Base-by-base conservation (phyloP, 2,113 vertebrate species). In the Ahaetulla prasina region DNA sequence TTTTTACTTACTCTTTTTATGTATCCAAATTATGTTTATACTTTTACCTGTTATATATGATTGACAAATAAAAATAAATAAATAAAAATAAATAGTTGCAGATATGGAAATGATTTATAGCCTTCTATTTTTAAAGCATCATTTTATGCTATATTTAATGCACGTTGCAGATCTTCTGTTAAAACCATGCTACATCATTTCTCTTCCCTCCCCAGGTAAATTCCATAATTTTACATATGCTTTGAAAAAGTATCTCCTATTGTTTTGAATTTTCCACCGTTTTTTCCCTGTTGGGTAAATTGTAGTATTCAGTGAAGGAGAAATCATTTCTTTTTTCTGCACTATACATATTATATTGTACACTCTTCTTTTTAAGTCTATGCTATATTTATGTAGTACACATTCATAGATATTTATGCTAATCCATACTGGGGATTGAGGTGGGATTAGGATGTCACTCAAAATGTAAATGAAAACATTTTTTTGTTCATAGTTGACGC, bases 401-500 rank as follows among this genome's bases (percentile, higher is more conserved):
- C 43, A 63, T 49, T 63, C 14, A 49, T n/a, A 35, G 89, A 3
- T 49, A 20, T 20, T 50, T 54, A 35, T 35, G 23, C n/a, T 57
- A 47, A 87, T n/a, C 86, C 50, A 35, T n/a, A 35, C 9, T 55
- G 18, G 14, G n/a, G 3, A 35, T 7, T 30, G 49, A 52, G n/a
- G 14, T 12, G 12, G 39, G 39, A 25, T 10, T 39, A n/a, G 4
- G 68, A 80, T 80, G 35, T 80, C 35, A 20, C 74, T 6, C 8
- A 11, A 43, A 45, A 93, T 90, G 25, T 91, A 92, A 95, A 91
- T 8, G 3, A 39, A 22, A 89, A 52, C 94, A 96, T 96, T 84
- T 55, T 50, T 95, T 97, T 92, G 63, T 68, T 49, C 95, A 92
- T 94, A 98, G 98, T 94, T 95, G 95, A 97, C 92, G 93, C 97